Base-by-base conservation (phyloP, 2,797 vertebrate genomes). In the Hypotaenidia okinawae region DNA sequence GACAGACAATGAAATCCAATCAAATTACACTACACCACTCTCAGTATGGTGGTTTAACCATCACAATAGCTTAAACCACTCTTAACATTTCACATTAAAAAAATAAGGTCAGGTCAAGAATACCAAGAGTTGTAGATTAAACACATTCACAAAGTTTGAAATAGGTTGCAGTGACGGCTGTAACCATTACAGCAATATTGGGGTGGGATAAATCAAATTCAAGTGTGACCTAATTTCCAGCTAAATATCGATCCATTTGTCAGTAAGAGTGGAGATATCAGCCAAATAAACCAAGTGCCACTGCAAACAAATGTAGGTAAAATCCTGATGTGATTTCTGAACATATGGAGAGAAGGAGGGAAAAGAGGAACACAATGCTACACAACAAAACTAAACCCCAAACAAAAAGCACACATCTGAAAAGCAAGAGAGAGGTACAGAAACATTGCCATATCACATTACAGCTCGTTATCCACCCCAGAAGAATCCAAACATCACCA, bases 311-410 rank as follows among this genome's bases (percentile, higher is more conserved):
- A 52, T 2, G 16, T 6, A 72, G 23, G 30, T 41, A 12, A 85
- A 91, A 67, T 0, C 1, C 54, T 6, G 7, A 69, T 28, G 27
- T 8, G 62, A 73, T 28, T 64, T 80, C 70, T 49, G 49, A 74
- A 84, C 6, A 10, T 2, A 45, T 0, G 1, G 9, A 27, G 47
- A 62, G 14, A 79, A 61, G 13, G 1, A 3, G 12, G 1, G 2
- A 12, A 67, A 32, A 80, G 16, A 37, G 6, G 11, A 21, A 59
- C 27, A 15, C 19, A 32, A 35, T 2, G 2, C 33, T n/a, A 37
- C 17, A 6, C 2, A 81, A 75, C 9, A 58, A 68, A 90, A 69
- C 15, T 12, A 85, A 90, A 49, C 6, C 16, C 24, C 58, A 59
- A 54, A 14, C 41, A 75, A 55, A 82, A 93, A 88, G 54, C 3